phyloP scores from a whole-genome alignment of 2,113 vertebrate species.

The Guaruba guarouba region DNA sequence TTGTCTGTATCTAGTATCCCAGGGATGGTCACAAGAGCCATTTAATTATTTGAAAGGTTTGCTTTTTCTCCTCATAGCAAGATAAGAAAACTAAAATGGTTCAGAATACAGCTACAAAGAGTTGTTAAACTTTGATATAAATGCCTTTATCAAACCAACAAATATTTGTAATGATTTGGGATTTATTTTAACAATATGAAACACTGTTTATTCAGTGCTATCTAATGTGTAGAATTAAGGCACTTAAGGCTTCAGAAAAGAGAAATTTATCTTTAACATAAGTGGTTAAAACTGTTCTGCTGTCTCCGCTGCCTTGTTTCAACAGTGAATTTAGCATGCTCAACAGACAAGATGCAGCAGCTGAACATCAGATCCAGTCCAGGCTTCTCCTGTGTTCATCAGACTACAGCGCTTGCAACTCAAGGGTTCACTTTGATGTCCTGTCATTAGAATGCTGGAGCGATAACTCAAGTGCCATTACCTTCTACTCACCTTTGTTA shows the following conservation, averaged over 20 bases:
- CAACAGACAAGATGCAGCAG: background rate
- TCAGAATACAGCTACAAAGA: background rate
- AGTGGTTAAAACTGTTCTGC: background rate
- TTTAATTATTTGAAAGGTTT: background rate
- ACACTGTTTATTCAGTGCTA: background rate
- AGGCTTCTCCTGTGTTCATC: background rate
- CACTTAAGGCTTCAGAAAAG: background rate
- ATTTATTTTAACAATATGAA: background rate
- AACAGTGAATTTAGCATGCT: background rate
- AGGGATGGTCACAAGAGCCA: background rate
- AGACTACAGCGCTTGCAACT: background rate
- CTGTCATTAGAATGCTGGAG: constrained; percentile 52
- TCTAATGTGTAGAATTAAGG: constrained; percentile 11
- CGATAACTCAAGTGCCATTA: constrained; percentile 11
- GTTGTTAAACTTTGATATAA: background rate
- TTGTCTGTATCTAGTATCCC: background rate
- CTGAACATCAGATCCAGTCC: background rate
- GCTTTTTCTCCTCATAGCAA: background rate
- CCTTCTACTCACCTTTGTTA: constrained; percentile 67
- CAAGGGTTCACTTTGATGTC: constrained; percentile 35
- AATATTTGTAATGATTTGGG: constrained; percentile 1
- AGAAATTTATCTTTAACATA: background rate
- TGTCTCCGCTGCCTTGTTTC: background rate
- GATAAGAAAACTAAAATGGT: background rate
- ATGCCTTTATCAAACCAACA: background rate